Percentiles rank a stretch among this genome's conserved stretches.
These are phyloP conservation scores for Gisinianus flammeolus DNA, from an alignment of 2,888 invertebrate species.

Conservation along the genomic window DNA sequence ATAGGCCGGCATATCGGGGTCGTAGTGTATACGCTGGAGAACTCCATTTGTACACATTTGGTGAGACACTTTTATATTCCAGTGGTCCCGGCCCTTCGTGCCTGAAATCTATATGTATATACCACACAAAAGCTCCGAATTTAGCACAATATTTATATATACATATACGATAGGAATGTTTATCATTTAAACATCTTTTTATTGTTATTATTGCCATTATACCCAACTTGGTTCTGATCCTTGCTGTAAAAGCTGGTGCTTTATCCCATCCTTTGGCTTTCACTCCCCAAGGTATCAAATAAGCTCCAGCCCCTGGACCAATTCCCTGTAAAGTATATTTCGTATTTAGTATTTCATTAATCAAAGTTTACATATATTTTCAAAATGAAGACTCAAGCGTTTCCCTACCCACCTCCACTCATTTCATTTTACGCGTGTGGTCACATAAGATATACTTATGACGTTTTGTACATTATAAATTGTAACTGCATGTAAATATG, in stretches of 20 bases:
- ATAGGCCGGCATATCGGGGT: not conserved
- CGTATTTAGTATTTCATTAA: not conserved
- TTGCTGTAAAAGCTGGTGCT: constrained; percentile 22
- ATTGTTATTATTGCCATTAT: no score
- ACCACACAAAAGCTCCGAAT: no score
- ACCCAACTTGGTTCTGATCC: constrained; percentile 8
- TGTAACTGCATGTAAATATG: no score
- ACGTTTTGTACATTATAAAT: no score
- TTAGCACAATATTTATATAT: no score
- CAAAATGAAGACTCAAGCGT: no score
- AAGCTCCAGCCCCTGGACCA: constrained; percentile 31
- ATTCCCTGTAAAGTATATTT: not conserved
- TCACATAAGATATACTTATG: no score
- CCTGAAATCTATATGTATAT: constrained; percentile 2
- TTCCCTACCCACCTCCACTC: no score
- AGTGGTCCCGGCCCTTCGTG: constrained; percentile 23
- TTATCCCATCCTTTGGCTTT: constrained; percentile 16
- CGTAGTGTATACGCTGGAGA: constrained; percentile 13
- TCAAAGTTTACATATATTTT: not conserved
- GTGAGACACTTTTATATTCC: not conserved
- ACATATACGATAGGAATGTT: not conserved
- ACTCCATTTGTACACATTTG: not conserved
- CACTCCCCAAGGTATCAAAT: constrained; percentile 17
- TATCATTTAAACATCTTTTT: not conserved
- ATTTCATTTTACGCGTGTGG: no score